Evolutionary conservation across 30 jellyfish, hydroid and myxozoan genomes (phyloP).

Genomic region (Hydra vulgaris): DNA sequence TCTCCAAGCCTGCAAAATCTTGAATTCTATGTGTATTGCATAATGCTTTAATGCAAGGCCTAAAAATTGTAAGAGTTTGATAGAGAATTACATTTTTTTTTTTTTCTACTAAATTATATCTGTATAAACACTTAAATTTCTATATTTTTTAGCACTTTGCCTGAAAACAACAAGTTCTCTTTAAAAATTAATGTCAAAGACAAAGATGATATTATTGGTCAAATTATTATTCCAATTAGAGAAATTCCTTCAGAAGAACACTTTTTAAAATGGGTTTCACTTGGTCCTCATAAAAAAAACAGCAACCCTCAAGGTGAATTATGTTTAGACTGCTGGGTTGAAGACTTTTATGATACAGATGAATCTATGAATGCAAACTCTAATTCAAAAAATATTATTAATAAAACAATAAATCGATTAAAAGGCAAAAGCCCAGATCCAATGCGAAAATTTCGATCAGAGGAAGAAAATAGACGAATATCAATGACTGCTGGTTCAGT

Average conservation of each 20-base stretch:
- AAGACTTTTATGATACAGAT: conserved; percentile 42
- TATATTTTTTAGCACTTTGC: conserved; percentile 30
- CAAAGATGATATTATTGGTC: conserved; percentile 82
- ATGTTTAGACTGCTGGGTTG: conserved; percentile 85
- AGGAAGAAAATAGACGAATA: conserved; percentile 31
- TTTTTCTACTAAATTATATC: no score
- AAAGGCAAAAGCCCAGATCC: conserved; percentile 23
- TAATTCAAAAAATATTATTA: conserved; percentile 15
- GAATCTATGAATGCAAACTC: conserved; percentile 23
- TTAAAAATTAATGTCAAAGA: conserved; percentile 72
- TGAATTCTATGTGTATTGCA: no score
- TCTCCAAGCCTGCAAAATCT: no score
- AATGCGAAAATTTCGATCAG: conserved; percentile 8
- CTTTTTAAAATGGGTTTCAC: conserved; percentile 62
- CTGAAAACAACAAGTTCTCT: conserved; percentile 56
- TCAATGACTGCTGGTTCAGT: conserved; percentile 46
- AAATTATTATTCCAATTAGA: conserved; percentile 47
- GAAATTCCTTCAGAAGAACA: conserved; percentile 88
- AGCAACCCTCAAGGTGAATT: conserved; percentile 71
- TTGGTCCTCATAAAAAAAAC: conserved; percentile 76
- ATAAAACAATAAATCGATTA: conserved; percentile 35
- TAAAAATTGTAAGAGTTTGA: no score
- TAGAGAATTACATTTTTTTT: no score
- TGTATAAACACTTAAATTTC: neutral
- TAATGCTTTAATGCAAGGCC: no score